Evolutionary conservation across 2,888 invertebrate species (phyloP), one percentile per base, ranked within the genome.

Genomic region (Tethea ocularis): DNA sequence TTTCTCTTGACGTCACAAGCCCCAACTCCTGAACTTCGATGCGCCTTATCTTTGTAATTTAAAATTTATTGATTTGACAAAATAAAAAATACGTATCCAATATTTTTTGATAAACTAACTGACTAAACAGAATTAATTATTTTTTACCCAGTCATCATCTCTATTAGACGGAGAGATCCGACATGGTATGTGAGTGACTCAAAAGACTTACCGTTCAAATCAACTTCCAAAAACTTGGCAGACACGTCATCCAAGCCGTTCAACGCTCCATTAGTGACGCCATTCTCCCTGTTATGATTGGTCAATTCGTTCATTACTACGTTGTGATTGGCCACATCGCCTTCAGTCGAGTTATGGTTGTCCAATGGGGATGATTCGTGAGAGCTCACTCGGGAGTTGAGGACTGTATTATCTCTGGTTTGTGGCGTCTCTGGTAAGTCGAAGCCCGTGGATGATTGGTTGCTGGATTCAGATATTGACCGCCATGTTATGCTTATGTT

Each of bases 401-500:
- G 26, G 20, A 69, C 61, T 13, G 67, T 57, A 11, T 64, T 29
- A 51, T 69, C 65, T 15, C 57, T 62, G 29, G 66, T 68, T 7
- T 74, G 72, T 5, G 77, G 68, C 24, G 68, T 61, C 60, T 80
- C 75, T 77, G 66, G 52, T 17, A 78, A 64, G 60, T 87, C 87
- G 72, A 90, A 85, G 7, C 87, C 88, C 53, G 83, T 86, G 1
- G 89, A 90, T 1, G 91, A 91, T 52, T 91, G 91, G 79, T 93
- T 93, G 71, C 90, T 90, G 4, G 92, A 93, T 61, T 93, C 93
- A 0, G 93, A 93, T 62, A 93, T 82, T 0, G 93, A 93, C 0
- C 93, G 83, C 93, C 93, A 93, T 0, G 92, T 93, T 61, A 93
- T 92, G 77, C 93, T 93, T 58, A 93, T 87, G 75, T 91, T 88